Evolutionary conservation across 2,113 vertebrate genomes (phyloP).

Genomic region (Cavia aperea): DNA sequence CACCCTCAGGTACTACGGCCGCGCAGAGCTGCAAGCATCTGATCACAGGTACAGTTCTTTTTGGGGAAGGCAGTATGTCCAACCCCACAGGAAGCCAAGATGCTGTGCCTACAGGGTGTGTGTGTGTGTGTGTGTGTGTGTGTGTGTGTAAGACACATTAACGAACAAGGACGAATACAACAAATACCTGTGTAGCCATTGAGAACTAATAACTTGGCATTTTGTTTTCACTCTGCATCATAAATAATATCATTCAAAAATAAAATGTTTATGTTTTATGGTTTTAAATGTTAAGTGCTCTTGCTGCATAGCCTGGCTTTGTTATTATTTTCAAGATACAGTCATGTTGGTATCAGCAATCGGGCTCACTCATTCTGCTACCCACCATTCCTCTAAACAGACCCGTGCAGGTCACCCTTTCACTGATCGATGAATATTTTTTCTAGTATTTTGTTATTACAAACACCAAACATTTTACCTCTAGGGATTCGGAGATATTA

Average conservation of each 20-base stretch:
- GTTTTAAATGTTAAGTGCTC: background rate
- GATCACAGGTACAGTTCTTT: slow-evolving; percentile 78
- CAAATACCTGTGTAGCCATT: background rate
- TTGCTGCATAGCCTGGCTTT: background rate
- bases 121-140: background rate
- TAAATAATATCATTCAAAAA: background rate
- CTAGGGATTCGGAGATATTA: background rate
- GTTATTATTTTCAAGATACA: background rate
- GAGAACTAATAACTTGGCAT: background rate
- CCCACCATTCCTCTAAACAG: fast-evolving
- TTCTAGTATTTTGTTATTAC: background rate
- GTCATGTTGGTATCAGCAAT: fast-evolving
- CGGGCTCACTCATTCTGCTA: background rate
- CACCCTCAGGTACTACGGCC: slow-evolving; percentile 82
- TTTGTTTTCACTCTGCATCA: background rate
- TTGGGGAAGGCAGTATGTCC: fast-evolving
- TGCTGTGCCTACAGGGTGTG: too few relatives aligned
- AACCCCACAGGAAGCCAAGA: fast-evolving
- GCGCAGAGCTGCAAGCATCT: slow-evolving; percentile 80
- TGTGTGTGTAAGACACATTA: background rate
- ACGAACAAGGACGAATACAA: background rate
- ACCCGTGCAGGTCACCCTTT: background rate
- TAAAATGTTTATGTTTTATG: fast-evolving
- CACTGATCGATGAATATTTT: background rate
- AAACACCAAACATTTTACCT: background rate